A percentile compares a stretch with the other conserved stretches of the same genome.
phyloP scores from a whole-genome alignment of 2,888 invertebrate species.

The Zaprionus lineosus region DNA sequence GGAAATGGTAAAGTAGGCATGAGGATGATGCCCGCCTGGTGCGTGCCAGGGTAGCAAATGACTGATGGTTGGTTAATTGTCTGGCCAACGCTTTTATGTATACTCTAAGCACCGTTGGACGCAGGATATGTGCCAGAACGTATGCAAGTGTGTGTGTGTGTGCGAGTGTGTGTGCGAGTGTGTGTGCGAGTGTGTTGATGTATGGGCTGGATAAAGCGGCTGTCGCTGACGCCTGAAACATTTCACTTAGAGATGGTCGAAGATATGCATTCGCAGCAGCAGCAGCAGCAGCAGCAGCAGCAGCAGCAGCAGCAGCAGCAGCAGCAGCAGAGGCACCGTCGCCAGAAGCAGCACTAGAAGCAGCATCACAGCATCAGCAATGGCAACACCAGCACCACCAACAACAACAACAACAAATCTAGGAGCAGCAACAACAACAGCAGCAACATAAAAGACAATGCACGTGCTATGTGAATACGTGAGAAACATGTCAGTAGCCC shows the following conservation, averaged over 20 bases:
- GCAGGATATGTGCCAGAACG: no score
- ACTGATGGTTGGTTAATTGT: slow-evolving; percentile 77
- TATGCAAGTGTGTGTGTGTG: slow-evolving; percentile 3
- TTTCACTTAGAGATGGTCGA: slow-evolving; percentile 67
- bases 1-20: slow-evolving; percentile 8
- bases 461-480: slow-evolving; percentile 35
- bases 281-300: slow-evolving; percentile 28
- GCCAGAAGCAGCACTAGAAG: slow-evolving; percentile 38
- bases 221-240: slow-evolving; percentile 71
- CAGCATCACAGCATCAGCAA: slow-evolving; percentile 67
- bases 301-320: slow-evolving; percentile 6
- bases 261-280: slow-evolving; percentile 55
- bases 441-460: slow-evolving; percentile 64
- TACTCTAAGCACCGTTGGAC: slow-evolving; percentile 10
- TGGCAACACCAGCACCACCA: slow-evolving; percentile 36
- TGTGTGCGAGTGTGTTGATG: no score
- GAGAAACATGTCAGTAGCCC: slow-evolving; percentile 45
- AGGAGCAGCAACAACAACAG: slow-evolving; percentile 11
- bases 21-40: slow-evolving; percentile 50
- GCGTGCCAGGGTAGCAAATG: slow-evolving; percentile 67
- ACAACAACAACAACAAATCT: slow-evolving; percentile 8
- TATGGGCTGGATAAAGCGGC: slow-evolving; percentile 49
- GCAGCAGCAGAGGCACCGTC: slow-evolving; percentile 14
- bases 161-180: slow-evolving; percentile 7
- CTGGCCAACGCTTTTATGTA: slow-evolving; percentile 61